Base-by-base conservation (phyloP, 2,113 vertebrate genomes). In the Mustela lutreola region DNA sequence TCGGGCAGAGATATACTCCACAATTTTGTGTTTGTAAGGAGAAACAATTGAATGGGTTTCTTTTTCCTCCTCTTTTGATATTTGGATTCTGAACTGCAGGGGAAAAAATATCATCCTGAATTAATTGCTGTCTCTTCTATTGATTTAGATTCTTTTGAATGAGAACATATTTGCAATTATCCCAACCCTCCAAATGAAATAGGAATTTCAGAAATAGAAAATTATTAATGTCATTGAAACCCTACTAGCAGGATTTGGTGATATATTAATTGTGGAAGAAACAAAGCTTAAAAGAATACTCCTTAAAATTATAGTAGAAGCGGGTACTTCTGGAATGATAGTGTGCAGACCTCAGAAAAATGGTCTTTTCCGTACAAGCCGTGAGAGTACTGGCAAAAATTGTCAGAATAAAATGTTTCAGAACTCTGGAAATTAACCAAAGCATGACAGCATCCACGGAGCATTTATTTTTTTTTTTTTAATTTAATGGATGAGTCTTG, bases 21-120 rank as follows among this genome's bases (percentile, higher is more conserved):
- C 24, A 42, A 31, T 85, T 87, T 81, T 94, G 63, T 86, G 86
- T 78, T 90, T 97, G n/a, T 90, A 33, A 93, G 83, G 39, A 90
- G 24, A 92, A 96, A 85, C 42, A 82, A 78, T 28, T 33, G 71
- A 24, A 84, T 4, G 4, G n/a, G 22, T 42, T 90, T 92, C 15
- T 33, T 84, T 94, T 97, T 33, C 50, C 73, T 95, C 22, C 15
- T 45, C 22, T 73, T 76, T 82, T 56, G 42, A 71, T 45, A 79
- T 53, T 63, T 92, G n/a, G 53, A 92, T 94, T 80, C 56, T 76
- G 33, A 96, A 60, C 31, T 62, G 16, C 53, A 84, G 19, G 4
- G 11, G 33, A 1, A 11, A 28, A 90, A 50, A 76, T 53, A 81
- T 83, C 62, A 89, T 24, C 12, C 24, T 73, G 15, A 82, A 79